Evolutionary conservation across 2,797 vertebrate species (phyloP), one percentile per base, ranked within the genome.

Genomic region (Acipenser ruthenus): DNA sequence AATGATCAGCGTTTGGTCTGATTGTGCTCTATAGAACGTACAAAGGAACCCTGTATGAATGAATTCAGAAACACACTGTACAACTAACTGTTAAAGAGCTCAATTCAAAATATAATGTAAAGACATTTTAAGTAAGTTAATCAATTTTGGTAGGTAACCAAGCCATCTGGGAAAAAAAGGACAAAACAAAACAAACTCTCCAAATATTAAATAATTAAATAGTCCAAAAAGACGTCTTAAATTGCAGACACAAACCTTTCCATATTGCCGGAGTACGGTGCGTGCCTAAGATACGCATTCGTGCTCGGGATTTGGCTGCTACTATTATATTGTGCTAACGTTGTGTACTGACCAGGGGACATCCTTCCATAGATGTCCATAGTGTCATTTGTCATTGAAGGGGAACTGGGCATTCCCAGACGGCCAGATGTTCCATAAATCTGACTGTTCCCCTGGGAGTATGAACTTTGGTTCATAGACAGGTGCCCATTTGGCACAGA

Each of bases 241-340:
- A 95, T 90, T 47, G 93, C 93, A 15, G 94, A 82, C 75, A 95
- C 92, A 75, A 95, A 96, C 64, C 94, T 89, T 71, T 98, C 94
- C 82, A 93, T 88, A 49, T 82, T 90, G 49, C 93, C 86, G 0
- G 92, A 73, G 50, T 94, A 98, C 9, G 89, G 60, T 0, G 90
- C 76, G 51, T 93, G 94, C 74, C 91, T 87, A 49, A 93, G 82
- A 63, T 94, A 93, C 51, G 88, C 75, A 5, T 89, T 88, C 0
- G 83, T 73, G 72, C 80, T 77, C 59, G 82, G 18, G 11, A 93
- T 84, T 18, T 90, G 89, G 69, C 82, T 87, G 0, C 78, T 75
- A 1, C 85, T 75, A 64, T 88, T 90, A 77, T 93, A 97, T 70
- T 89, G 88, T 18, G 90, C 86, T 73, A 95, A 87, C 4, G 92